Base-by-base conservation (phyloP, 1,140 invertebrate genomes). In the Drosophila willistoni region DNA sequence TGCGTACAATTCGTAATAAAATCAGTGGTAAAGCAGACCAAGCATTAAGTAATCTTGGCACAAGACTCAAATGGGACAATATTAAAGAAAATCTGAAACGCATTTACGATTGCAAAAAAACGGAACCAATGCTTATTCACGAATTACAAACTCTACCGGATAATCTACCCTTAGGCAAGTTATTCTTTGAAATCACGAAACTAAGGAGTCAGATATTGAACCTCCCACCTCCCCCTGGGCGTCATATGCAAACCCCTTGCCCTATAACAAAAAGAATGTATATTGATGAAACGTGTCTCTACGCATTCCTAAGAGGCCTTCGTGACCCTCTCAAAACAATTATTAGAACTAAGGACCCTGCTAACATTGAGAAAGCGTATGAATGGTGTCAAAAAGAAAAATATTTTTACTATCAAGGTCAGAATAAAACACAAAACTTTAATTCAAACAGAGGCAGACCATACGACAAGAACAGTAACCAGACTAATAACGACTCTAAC, bases 341-440 rank as follows among this genome's bases (percentile, higher is more conserved):
- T 10, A 34, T 34, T n/a, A n/a, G 39, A 66, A 66, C 39, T 2
- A 34, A 41, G 9, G 64, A 70, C 39, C 54, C 61, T 6, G 17
- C 6, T 3, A 36, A 36, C 4, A 56, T 70, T 3, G 54, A 64
- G 17, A 25, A 70, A 14, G 61, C 61, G 3, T 70, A 59, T 13
- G 14, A 70, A 13, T 42, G 44, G 10, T 36, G 51, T 14, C 61
- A 10, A 62, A 10, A 22, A 6, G 68, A 71, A 71, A 39, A 71
- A 36, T 41, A 17, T 39, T 65, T 56, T n/a, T 65, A 34, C 54
- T 65, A 10, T 22, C 64, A 65, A 22, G 34, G 34, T 7, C 34
- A 25, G 25, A 25, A 25, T 25, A 25, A 25, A 25, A 25, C 4
- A 25, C 25, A 25, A 25, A 25, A 4, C 25, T 3, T 2, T 3